Percentiles rank a stretch among this genome's conserved stretches.
phyloP scores from a whole-genome alignment of 2,797 vertebrate species.

The Furcifer pardalis region DNA sequence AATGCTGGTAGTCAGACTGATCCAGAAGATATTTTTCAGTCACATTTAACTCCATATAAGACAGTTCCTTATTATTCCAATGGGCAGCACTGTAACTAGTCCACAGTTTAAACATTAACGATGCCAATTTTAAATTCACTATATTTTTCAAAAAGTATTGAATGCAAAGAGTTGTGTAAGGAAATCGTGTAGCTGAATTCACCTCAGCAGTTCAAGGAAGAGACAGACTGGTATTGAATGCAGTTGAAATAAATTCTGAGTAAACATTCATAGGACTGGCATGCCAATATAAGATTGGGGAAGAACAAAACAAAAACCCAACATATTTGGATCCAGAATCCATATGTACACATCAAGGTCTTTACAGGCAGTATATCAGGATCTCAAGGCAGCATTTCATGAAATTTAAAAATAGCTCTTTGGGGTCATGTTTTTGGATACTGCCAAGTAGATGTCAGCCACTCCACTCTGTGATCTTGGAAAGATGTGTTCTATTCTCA shows the following conservation, averaged over 20 bases:
- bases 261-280: neutral
- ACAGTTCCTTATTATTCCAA: too few relatives aligned
- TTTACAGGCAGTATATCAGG: neutral
- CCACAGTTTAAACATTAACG: neutral
- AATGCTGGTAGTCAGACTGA: too few relatives aligned
- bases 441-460: slow-evolving; percentile 12
- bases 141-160: neutral
- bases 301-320: neutral
- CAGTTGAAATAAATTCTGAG: neutral
- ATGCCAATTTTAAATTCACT: neutral
- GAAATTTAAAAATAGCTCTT: slow-evolving; percentile 14
- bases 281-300: neutral
- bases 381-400: neutral
- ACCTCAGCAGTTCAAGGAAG: neutral
- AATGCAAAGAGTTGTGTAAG: neutral
- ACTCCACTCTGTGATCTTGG: neutral
- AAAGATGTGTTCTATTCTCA: neutral
- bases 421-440: slow-evolving; percentile 1
- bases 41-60: too few relatives aligned
- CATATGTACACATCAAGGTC: neutral
- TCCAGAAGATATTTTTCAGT: too few relatives aligned
- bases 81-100: too few relatives aligned
- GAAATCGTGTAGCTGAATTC: neutral
- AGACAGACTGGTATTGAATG: neutral
- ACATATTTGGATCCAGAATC: neutral